Evolutionary conservation across 2,113 vertebrate species (phyloP).

Genomic region (Diglossa brunneiventris): DNA sequence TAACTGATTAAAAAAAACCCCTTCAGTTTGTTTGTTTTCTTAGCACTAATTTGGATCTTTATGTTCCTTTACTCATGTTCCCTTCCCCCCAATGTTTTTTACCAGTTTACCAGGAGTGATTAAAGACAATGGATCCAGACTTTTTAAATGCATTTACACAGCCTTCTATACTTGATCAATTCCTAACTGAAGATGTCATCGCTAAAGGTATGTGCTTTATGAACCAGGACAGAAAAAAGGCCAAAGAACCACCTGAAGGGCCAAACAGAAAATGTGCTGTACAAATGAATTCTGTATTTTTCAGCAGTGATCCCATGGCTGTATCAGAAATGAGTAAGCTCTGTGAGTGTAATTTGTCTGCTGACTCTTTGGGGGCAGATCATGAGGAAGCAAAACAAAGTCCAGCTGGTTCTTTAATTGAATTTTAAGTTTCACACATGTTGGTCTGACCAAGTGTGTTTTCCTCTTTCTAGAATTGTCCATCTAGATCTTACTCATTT

Average conservation of each 20-base stretch:
- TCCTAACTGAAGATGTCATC: not conserved
- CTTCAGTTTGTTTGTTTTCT: not conserved
- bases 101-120: not conserved
- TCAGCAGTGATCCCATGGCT: not conserved
- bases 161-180: not conserved
- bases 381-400: not conserved
- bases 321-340: not conserved
- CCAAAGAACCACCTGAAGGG: not conserved
- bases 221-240: not conserved
- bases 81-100: not conserved
- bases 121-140: slow-evolving; percentile 58
- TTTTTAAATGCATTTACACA: slow-evolving; percentile 39
- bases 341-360: not conserved
- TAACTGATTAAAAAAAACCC: not conserved
- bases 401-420: not conserved
- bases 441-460: not conserved
- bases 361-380: not conserved
- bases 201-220: slow-evolving; percentile 28
- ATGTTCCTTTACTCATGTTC: not conserved
- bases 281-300: not conserved
- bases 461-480: not conserved
- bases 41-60: not conserved
- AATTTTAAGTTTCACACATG: not conserved
- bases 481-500: not conserved
- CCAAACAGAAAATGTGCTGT: not conserved